Base-by-base conservation (phyloP, 1,140 invertebrate genomes). In the Euglossa dilemma region DNA sequence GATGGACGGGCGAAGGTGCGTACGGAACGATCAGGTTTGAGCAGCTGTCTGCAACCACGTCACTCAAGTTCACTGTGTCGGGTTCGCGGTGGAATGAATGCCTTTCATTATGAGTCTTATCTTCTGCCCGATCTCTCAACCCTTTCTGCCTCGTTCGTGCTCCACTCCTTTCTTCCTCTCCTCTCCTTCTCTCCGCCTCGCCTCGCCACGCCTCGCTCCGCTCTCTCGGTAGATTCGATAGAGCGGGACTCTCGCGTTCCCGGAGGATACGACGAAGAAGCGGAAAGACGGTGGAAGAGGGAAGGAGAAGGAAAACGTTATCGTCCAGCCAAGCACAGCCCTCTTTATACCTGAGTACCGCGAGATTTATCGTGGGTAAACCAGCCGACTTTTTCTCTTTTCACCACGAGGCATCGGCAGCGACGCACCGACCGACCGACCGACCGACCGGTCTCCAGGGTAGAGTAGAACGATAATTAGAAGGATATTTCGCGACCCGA, bases 1-100 rank as follows among this genome's bases (percentile, higher is more conserved):
- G 72, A 89, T 76, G 86, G 88, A 91, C 85, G 90, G 88, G 91
- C 87, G 89, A 86, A 93, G 88, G 78, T 85, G 80, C 83, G 83
- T 88, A 80, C 73, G 80, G 84, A 92, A 78, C 90, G 92, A 92
- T 93, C 92, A 93, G 92, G 91, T 94, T 94, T 93, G 91, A 93
- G 93, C 93, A 94, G 93, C 93, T 94, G 93, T 94, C 93, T 93
- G 90, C 92, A 92, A 91, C 90, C 92, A 93, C 93, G 93, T 94
- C 93, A 93, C 93, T 94, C 93, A 93, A 92, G 89, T 93, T 93
- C 92, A 93, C 86, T 87, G 86, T 92, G 87, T 92, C 91, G 91
- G 92, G 67, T 85, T 91, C 91, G 90, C 90, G 86, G 86, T 89
- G 92, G 91, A 92, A 93, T 93, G 92, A 94, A 93, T 93, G 92